Conservation (phyloP, 2,888 invertebrate species). For the Diabrotica balteata region DNA sequence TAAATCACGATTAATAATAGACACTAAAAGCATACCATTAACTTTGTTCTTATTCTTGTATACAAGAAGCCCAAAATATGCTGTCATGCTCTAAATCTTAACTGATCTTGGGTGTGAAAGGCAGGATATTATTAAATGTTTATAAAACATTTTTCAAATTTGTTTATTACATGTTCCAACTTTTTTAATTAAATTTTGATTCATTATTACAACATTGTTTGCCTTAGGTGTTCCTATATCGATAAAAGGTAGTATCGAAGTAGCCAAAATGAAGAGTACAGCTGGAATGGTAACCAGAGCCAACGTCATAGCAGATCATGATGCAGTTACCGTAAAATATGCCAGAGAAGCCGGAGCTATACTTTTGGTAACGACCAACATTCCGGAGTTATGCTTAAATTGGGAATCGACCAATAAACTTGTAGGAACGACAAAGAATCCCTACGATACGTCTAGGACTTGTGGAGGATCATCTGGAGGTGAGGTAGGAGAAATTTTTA, state of each 20-base stretch:
- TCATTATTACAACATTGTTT: conserved; percentile 52
- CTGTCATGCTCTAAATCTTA: too few species aligned
- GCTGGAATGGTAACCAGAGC: conserved; percentile 68
- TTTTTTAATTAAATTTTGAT: too few species aligned
- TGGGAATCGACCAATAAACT: conserved; percentile 85
- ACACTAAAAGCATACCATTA: too few species aligned
- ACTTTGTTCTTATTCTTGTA: too few species aligned
- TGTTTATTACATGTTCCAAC: too few species aligned
- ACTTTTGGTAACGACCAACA: conserved; percentile 82
- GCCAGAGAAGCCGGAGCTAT: conserved; percentile 73
- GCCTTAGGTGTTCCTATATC: conserved; percentile 82
- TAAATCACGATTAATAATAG: too few species aligned
- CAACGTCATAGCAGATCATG: conserved; percentile 64
- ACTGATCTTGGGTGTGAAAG: too few species aligned
- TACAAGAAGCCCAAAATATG: too few species aligned
- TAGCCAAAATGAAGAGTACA: conserved; percentile 66
- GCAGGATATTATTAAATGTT: too few species aligned
- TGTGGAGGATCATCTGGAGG: conserved; percentile 91
- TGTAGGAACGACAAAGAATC: conserved; percentile 82
- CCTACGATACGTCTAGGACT: conserved; percentile 77
- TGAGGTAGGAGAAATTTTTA: conserved; percentile 65
- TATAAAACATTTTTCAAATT: too few species aligned
- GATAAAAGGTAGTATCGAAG: conserved; percentile 71
- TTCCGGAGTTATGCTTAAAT: conserved; percentile 87
- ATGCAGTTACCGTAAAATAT: conserved; percentile 72